Evolutionary conservation across 2,797 vertebrate species (phyloP).

Genomic region (Hippoglossus hippoglossus): DNA sequence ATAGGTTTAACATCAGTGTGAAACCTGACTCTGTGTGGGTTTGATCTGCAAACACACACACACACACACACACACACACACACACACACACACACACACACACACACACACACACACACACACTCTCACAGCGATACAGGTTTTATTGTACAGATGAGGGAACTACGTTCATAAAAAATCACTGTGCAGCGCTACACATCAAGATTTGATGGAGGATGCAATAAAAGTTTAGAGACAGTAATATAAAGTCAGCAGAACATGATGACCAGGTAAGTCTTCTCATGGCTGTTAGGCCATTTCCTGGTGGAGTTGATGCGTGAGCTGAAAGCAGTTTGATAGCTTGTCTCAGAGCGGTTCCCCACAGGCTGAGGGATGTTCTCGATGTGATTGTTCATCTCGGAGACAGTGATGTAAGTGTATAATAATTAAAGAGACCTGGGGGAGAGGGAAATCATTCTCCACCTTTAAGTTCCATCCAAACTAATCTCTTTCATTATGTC

Average conservation of each 20-base stretch:
- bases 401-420: slow-evolving; percentile 3
- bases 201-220: slow-evolving; percentile 48
- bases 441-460: background rate
- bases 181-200: slow-evolving; percentile 25
- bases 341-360: slow-evolving; percentile 3
- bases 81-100: background rate
- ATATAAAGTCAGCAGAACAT: slow-evolving; percentile 37
- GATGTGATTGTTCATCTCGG: slow-evolving; percentile 6
- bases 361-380: slow-evolving; percentile 2
- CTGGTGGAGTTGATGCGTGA: slow-evolving; percentile 17
- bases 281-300: background rate
- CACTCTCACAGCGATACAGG: slow-evolving; percentile 9
- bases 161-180: background rate
- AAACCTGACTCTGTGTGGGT: slow-evolving; percentile 25
- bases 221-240: slow-evolving; percentile 54
- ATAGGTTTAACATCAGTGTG: slow-evolving; percentile 61
- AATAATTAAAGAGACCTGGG: background rate
- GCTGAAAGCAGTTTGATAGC: slow-evolving; percentile 17
- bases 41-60: slow-evolving; percentile 2
- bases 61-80: slow-evolving; percentile 9
- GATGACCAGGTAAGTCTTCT: slow-evolving; percentile 40
- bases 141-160: slow-evolving; percentile 54
- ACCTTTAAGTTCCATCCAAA: background rate
- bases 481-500: slow-evolving; percentile 4
- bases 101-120: background rate